phyloP scores from a whole-genome alignment of 2,113 vertebrate genomes.

The Paramormyrops kingsleyae region DNA sequence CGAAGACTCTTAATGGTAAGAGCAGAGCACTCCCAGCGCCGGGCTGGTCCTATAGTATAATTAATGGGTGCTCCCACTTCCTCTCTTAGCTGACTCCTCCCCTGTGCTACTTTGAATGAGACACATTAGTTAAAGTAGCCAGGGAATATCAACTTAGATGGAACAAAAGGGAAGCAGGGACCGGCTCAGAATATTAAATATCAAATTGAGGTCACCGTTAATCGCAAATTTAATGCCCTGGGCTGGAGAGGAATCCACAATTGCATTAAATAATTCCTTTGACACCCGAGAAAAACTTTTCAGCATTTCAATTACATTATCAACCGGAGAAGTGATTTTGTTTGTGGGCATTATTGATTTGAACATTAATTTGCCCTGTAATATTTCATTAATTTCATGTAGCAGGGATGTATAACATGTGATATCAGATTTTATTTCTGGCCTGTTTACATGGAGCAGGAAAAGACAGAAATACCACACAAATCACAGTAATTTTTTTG shows the following conservation, averaged over 20 bases:
- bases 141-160: conserved; percentile 8
- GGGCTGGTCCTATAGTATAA: background rate
- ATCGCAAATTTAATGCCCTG: conserved; percentile 7
- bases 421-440: background rate
- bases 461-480: background rate
- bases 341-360: background rate
- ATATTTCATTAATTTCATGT: background rate
- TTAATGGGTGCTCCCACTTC: background rate
- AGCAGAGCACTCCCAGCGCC: background rate
- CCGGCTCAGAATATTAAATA: background rate
- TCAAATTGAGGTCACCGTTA: conserved; percentile 14
- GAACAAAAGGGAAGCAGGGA: conserved; percentile 1
- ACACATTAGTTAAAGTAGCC: background rate
- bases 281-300: background rate
- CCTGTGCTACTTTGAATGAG: background rate
- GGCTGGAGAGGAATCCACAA: background rate
- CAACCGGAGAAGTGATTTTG: background rate
- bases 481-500: background rate
- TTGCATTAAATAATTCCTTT: background rate
- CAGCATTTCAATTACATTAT: conserved; percentile 11
- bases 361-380: conserved; percentile 1
- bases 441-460: background rate
- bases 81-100: background rate
- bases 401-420: background rate
- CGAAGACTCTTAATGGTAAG: background rate